phyloP scores from a whole-genome alignment of 1,140 invertebrate species.

The Physella acuta region DNA sequence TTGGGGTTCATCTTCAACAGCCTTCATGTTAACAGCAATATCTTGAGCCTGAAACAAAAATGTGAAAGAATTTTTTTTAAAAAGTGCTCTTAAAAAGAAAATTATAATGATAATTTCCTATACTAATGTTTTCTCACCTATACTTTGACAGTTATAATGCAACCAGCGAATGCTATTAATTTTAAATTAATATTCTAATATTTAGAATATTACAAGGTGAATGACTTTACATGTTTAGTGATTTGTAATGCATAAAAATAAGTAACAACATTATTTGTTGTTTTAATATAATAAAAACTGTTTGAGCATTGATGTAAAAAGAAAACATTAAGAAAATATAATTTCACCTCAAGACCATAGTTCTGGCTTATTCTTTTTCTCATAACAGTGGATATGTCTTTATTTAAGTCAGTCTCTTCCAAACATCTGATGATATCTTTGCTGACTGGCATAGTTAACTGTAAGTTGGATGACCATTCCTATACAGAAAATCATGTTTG shows the following conservation, averaged over 20 bases:
- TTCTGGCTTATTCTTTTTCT: conserved; percentile 71
- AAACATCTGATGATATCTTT: conserved; percentile 33
- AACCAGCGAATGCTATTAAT: too few species aligned
- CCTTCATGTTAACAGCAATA: conserved; percentile 33
- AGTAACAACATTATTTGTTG: neutral
- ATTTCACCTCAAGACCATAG: conserved; percentile 66
- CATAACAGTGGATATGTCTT: conserved; percentile 76
- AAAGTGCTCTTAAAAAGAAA: too few species aligned
- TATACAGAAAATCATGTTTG: too few species aligned
- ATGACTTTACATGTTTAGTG: too few species aligned
- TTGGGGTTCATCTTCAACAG: conserved; percentile 37
- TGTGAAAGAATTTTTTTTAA: too few species aligned
- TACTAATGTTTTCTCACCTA: too few species aligned
- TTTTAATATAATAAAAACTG: neutral
- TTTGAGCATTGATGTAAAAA: conserved; percentile 2
- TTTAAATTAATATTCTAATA: too few species aligned
- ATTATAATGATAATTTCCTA: too few species aligned
- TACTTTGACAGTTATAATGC: too few species aligned
- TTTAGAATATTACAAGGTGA: too few species aligned
- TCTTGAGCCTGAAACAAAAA: conserved; percentile 40
- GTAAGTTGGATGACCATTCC: conserved; percentile 44
- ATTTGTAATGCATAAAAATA: neutral
- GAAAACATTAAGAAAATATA: neutral
- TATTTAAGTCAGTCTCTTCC: conserved; percentile 24
- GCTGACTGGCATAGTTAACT: conserved; percentile 40